Conservation (phyloP, 2,113 vertebrate species). For the Dipodomys spectabilis region DNA sequence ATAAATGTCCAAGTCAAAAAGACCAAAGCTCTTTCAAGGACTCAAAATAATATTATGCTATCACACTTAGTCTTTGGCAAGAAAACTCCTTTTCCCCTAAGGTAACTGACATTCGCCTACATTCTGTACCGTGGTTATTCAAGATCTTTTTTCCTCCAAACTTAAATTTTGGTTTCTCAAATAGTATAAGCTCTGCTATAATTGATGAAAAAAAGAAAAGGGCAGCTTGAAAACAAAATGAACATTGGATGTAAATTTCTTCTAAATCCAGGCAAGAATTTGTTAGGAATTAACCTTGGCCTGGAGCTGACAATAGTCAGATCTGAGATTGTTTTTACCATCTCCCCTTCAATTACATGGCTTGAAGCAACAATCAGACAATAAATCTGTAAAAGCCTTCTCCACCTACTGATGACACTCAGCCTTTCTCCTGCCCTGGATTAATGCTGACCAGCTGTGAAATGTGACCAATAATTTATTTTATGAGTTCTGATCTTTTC, state of each 20-base stretch:
- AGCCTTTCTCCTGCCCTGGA: rapidly evolving
- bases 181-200: neutral
- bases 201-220: neutral
- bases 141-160: neutral
- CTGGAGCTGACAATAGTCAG: neutral
- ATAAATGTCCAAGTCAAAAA: conserved; percentile 35
- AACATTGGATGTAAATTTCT: neutral
- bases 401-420: neutral
- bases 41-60: conserved; percentile 62
- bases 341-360: conserved; percentile 28
- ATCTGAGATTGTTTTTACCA: conserved; percentile 1
- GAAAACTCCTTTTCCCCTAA: conserved; percentile 44
- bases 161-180: neutral
- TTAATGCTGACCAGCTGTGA: neutral
- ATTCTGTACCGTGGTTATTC: neutral
- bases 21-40: conserved; percentile 54
- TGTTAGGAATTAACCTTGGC: neutral
- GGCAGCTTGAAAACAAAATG: neutral
- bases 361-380: neutral
- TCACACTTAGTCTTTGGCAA: conserved; percentile 46
- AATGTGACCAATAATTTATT: neutral
- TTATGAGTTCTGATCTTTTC: neutral
- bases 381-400: neutral
- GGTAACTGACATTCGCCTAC: neutral
- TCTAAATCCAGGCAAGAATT: conserved; percentile 15